Percentiles rank a stretch among this genome's conserved stretches.
These are phyloP conservation scores for Galeopterus variegatus DNA, from an alignment of 2,113 vertebrate genomes.

Conservation along the genomic window DNA sequence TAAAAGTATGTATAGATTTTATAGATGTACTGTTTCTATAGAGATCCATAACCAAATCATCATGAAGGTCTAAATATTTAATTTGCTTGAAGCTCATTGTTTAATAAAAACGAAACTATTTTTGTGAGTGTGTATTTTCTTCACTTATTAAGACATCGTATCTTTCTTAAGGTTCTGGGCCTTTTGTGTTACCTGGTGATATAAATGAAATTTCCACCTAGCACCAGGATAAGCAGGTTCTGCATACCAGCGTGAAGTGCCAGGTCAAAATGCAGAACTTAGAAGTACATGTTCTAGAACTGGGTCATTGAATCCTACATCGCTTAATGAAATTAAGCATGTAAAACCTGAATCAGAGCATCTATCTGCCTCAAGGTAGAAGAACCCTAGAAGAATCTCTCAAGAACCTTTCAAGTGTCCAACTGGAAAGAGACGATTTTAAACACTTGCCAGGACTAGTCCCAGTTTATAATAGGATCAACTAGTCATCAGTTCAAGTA, in stretches of 20 bases:
- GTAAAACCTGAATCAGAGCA: not conserved
- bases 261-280: not conserved
- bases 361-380: not conserved
- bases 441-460: not conserved
- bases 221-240: not conserved
- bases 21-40: not conserved
- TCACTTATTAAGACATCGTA: not conserved
- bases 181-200: not conserved
- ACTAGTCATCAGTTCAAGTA: not conserved
- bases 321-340: not conserved
- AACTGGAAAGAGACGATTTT: not conserved
- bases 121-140: not conserved
- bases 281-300: not conserved
- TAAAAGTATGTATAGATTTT: not conserved
- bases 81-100: not conserved
- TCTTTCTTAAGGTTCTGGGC: not conserved
- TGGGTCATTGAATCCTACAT: not conserved
- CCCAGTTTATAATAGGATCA: not conserved
- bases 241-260: not conserved
- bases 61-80: not conserved
- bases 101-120: not conserved
- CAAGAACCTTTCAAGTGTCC: not conserved
- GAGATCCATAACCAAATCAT: not conserved
- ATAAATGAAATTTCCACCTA: not conserved
- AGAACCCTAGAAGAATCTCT: not conserved